phyloP scores from a whole-genome alignment of 2,797 vertebrate species.

The Trachops cirrhosus region DNA sequence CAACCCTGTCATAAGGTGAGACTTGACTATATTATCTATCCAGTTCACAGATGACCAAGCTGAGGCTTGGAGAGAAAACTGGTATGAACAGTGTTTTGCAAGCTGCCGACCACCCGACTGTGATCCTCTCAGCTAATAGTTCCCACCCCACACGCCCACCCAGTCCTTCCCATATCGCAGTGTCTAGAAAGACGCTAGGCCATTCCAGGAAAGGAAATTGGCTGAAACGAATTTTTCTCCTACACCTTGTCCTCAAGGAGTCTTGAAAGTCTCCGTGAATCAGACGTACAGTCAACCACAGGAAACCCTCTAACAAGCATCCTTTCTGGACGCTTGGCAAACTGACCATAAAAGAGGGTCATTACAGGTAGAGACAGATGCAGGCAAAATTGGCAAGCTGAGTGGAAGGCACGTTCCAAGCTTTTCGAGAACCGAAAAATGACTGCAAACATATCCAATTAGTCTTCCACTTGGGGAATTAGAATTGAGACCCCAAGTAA shows the following conservation, averaged over 20 bases:
- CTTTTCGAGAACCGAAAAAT: neutral
- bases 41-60: slow-evolving; percentile 34
- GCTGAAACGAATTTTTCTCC: neutral
- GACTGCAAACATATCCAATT: neutral
- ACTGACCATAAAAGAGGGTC: neutral
- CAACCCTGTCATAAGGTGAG: neutral
- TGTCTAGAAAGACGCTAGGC: neutral
- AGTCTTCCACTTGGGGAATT: neutral
- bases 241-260: neutral
- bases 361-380: neutral
- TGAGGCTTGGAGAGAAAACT: slow-evolving; percentile 25
- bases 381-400: neutral
- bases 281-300: neutral
- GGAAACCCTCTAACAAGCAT: neutral
- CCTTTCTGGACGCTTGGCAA: neutral
- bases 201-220: neutral
- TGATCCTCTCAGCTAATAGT: neutral
- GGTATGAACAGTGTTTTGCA: neutral
- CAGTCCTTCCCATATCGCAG: neutral
- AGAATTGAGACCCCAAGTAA: neutral
- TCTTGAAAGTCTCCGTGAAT: neutral
- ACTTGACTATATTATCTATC: slow-evolving; percentile 4
- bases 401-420: neutral
- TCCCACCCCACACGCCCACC: neutral
- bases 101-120: neutral